Percentiles rank a stretch among this genome's conserved stretches.
phyloP scores from a whole-genome alignment of 2,797 vertebrate genomes.

The Oceanodroma leucorhoa region DNA sequence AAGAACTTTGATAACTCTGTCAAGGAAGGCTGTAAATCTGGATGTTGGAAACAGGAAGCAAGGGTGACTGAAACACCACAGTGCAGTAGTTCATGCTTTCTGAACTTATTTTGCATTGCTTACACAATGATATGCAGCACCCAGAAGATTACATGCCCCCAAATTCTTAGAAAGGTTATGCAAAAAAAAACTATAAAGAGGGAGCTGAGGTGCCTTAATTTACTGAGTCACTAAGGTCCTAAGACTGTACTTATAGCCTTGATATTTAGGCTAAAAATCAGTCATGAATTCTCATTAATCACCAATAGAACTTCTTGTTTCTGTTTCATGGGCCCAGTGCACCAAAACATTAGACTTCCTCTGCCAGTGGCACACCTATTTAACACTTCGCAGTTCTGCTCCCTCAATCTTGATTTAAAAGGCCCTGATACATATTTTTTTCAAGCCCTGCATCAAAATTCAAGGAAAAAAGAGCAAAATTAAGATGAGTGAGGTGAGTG shows the following conservation, averaged over 20 bases:
- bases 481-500: not conserved
- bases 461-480: not conserved
- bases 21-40: conserved; percentile 52
- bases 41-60: conserved; percentile 50
- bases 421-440: not conserved
- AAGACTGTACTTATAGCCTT: conserved; percentile 18
- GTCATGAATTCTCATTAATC: conserved; percentile 48
- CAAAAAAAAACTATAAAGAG: conserved; percentile 27
- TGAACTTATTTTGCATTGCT: conserved; percentile 59
- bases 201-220: conserved; percentile 37
- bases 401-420: not conserved
- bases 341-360: conserved; percentile 23
- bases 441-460: not conserved
- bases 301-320: conserved; percentile 41
- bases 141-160: conserved; percentile 25
- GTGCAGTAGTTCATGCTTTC: conserved; percentile 40
- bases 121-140: conserved; percentile 32
- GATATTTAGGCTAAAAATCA: conserved; percentile 51
- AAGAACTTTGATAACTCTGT: conserved; percentile 24
- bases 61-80: conserved; percentile 31
- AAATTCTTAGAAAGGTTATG: conserved; percentile 47
- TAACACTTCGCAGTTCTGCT: not conserved
- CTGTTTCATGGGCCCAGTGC: conserved; percentile 20
- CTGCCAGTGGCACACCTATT: not conserved
- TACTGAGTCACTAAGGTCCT: not conserved